Base-by-base conservation (phyloP, 2,113 vertebrate genomes). In the Gorsachius goisagi region DNA sequence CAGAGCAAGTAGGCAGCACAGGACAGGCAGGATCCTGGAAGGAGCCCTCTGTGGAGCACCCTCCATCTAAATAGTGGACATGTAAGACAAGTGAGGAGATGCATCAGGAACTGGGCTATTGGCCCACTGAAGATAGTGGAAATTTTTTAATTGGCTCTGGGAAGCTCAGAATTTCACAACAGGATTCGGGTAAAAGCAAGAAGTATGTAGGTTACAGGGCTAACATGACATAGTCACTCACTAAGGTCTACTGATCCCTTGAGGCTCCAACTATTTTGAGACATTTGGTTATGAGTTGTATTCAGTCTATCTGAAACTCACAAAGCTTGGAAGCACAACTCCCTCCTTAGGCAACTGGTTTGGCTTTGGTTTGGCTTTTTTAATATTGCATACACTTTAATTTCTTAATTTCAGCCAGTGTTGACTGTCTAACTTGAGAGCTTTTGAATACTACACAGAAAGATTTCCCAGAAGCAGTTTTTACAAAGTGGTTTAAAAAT, bases 1-100 rank as follows among this genome's bases (percentile, higher is more conserved):
- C 32, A n/a, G n/a, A 72, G 50, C 64, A 26, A 26, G 32, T 0
- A 2, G 16, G 4, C 73, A 72, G 58, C 53, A 45, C 0, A 0
- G 35, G 27, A 49, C 0, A 2, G 27, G 18, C 11, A 55, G 45
- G 28, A n/a, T 39, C 39, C 53, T 39, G 15, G 32, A 33, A 56
- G 35, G 30, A 86, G 10, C 6, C 33, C 28, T 2, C 32, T 32
- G 35, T 35, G 56, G 22, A 73, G 12, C 55, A 56, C 4, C 18
- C 18, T 66, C 20, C 35, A 20, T 19, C 27, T 35, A 21, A 56
- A 24, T 5, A 62, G 9, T 0, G 26, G 39, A 22, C 4, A 9
- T 21, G 16, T 33, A 50, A 56, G 35, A 15, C 5, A 35, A 58
- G 50, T 6, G 30, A 68, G 27, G 9, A 12, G 6, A 26, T 6